These are phyloP conservation scores for Stenoptilia bipunctidactyla DNA, from an alignment of 2,888 invertebrate genomes.

Conservation along the genomic window DNA sequence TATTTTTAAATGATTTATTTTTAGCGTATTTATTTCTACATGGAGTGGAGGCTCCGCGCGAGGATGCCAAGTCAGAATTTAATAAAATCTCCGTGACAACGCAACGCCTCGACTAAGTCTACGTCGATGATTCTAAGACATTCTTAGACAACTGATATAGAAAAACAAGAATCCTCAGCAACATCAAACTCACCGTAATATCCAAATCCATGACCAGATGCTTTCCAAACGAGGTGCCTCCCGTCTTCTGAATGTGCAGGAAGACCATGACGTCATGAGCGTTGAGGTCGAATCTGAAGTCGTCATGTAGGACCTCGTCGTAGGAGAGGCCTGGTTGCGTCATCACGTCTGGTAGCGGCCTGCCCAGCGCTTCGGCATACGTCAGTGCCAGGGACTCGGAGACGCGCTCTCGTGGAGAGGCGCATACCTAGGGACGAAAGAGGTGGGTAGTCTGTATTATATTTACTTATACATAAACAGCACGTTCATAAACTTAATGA, in stretches of 20 bases:
- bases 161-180: constrained; percentile 4
- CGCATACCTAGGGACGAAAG: constrained; percentile 73
- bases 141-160: too few species aligned
- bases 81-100: too few species aligned
- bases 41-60: too few species aligned
- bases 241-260: constrained; percentile 98
- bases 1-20: too few species aligned
- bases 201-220: constrained; percentile 96
- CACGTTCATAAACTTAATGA: too few species aligned
- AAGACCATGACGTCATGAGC: constrained; percentile 97
- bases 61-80: too few species aligned
- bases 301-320: constrained; percentile 88
- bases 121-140: too few species aligned
- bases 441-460: too few species aligned
- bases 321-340: constrained; percentile 82
- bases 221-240: constrained; percentile 97
- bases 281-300: constrained; percentile 90
- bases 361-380: constrained; percentile 64
- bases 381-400: constrained; percentile 63
- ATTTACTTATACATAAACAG: too few species aligned
- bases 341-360: constrained; percentile 62
- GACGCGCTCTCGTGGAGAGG: constrained; percentile 75
- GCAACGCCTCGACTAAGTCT: too few species aligned
- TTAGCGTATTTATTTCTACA: too few species aligned
- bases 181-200: constrained; percentile 61